Conservation (phyloP, 2,797 vertebrate species). For the Gorsachius magnificus region DNA sequence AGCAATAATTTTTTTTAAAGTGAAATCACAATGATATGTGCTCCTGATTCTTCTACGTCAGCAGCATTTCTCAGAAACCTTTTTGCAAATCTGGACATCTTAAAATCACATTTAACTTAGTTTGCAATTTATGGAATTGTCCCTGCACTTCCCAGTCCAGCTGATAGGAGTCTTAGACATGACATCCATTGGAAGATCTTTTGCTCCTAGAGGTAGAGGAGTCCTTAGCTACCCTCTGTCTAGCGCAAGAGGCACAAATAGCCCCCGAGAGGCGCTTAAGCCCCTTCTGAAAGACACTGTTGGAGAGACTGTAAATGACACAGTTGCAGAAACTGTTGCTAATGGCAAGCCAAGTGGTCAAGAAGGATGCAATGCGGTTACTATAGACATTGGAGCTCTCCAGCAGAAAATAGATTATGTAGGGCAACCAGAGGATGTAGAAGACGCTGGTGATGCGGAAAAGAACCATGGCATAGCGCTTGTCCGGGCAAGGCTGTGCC, state of each 20-base stretch:
- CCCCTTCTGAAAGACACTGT: conserved; percentile 96
- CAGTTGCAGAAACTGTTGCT: conserved; percentile 99
- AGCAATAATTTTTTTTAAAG: conserved; percentile 46
- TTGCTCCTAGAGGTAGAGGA: conserved; percentile 79
- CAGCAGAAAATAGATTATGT: conserved; percentile 96
- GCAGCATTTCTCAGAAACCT: conserved; percentile 67
- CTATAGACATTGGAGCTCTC: conserved; percentile 91
- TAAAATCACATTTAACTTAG: conserved; percentile 23
- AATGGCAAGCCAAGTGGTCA: conserved; percentile 98
- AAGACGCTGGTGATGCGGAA: conserved; percentile 98
- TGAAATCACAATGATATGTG: conserved; percentile 46
- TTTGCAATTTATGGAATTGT: conserved; percentile 37
- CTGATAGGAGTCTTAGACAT: conserved; percentile 72
- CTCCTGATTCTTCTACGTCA: conserved; percentile 59
- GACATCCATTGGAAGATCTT: conserved; percentile 74
- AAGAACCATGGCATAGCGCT: conserved; percentile 94
- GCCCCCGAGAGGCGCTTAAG: conserved; percentile 88
- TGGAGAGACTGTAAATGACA: conserved; percentile 98
- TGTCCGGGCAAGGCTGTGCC: conserved; percentile 88
- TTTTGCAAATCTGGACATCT: conserved; percentile 68
- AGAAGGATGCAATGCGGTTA: conserved; percentile 88
- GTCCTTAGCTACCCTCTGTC: conserved; percentile 84
- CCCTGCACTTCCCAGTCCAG: conserved; percentile 39
- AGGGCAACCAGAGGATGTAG: conserved; percentile 97
- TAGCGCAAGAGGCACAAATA: conserved; percentile 88